Evolutionary conservation across 2,888 invertebrate genomes (phyloP).

Genomic region (Allygus modestus): DNA sequence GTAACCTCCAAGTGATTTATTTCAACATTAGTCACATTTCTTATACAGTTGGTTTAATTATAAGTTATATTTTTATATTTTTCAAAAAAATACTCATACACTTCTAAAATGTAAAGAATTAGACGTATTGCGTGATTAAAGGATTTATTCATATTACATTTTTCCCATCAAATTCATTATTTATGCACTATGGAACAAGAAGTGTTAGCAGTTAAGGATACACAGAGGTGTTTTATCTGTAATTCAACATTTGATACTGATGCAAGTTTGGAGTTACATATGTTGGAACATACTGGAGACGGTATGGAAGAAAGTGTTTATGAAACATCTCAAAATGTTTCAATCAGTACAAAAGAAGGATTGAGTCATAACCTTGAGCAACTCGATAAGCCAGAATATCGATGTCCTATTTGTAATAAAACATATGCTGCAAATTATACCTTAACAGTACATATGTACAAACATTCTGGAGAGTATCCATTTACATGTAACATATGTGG

Average conservation of each 20-base stretch:
- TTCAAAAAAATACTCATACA: no score
- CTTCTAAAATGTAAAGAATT: no score
- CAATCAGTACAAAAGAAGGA: background rate
- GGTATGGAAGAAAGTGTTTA: background rate
- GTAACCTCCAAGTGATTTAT: no score
- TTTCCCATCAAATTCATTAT: no score
- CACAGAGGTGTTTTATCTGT: background rate
- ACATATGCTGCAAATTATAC: background rate
- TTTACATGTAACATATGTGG: background rate
- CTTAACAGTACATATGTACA: background rate
- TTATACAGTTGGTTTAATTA: no score
- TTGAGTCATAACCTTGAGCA: background rate
- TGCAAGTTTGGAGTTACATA: background rate
- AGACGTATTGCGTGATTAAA: no score
- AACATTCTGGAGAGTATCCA: background rate
- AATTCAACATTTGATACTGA: background rate
- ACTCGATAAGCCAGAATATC: background rate
- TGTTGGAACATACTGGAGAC: background rate
- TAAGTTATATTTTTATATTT: no score
- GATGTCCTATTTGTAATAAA: background rate
- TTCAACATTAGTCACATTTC: no score
- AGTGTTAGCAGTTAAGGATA: no score
- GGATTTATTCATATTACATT: no score
- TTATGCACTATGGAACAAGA: no score
- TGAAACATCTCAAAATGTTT: background rate